Percentiles rank a stretch among this genome's conserved stretches.
These are phyloP conservation scores for Nothobranchius furzeri DNA, from an alignment of 2,113 vertebrate species.

Conservation along the genomic window DNA sequence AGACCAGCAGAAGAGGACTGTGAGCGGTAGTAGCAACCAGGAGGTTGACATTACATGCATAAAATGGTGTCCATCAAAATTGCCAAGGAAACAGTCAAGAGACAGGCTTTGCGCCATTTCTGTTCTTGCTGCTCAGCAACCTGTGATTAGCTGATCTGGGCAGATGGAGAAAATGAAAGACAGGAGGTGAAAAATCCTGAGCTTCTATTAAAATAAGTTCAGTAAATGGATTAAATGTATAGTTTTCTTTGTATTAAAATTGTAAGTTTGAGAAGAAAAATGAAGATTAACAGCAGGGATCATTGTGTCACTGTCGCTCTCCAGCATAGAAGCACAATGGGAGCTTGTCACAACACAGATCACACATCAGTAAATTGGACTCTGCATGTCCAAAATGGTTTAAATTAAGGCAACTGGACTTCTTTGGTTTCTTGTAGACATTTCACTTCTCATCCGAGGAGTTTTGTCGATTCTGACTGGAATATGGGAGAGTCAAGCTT, in stretches of 20 bases:
- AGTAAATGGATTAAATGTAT: background rate
- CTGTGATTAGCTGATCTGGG: constrained; percentile 13
- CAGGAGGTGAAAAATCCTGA: background rate
- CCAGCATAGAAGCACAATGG: background rate
- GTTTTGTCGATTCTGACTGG: too few relatives aligned
- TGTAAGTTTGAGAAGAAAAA: background rate
- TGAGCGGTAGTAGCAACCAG: constrained; percentile 36
- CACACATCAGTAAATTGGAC: background rate
- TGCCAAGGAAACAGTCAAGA: constrained; percentile 63
- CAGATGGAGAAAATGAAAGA: constrained; percentile 8
- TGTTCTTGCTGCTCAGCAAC: constrained; percentile 31
- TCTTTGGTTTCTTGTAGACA: too few relatives aligned
- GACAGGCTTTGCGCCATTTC: constrained; percentile 33
- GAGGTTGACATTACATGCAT: constrained; percentile 50
- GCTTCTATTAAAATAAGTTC: background rate
- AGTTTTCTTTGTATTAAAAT: background rate
- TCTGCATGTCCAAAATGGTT: background rate
- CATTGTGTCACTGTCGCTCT: background rate
- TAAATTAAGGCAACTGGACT: too few relatives aligned
- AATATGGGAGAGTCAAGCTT: too few relatives aligned
- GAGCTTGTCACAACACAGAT: background rate
- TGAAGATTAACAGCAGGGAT: background rate
- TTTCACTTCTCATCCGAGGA: too few relatives aligned
- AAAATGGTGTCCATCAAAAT: constrained; percentile 47
- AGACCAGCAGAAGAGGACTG: constrained; percentile 24